Base-by-base conservation (phyloP, 2,113 vertebrate genomes). In the Sinocyclocheilus grahami region DNA sequence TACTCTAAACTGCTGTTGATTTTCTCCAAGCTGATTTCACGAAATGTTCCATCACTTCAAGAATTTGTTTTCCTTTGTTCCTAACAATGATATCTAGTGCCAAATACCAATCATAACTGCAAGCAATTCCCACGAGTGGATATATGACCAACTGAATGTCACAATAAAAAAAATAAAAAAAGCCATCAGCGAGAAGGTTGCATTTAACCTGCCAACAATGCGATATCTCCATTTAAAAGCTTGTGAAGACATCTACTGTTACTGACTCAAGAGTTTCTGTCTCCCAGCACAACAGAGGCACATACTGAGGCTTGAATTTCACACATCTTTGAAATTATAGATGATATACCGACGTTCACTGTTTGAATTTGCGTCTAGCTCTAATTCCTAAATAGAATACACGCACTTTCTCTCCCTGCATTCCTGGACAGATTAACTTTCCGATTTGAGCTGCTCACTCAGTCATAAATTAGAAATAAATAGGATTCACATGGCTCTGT, bases 401-500 rank as follows among this genome's bases (percentile, higher is more conserved):
- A 80, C 0, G 1, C 27, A 16, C 83, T 22, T 37, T 33, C 22
- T 30, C 24, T 71, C 69, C 46, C 51, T n/a, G 27, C 80, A 79
- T 88, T 88, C 79, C 53, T 30, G n/a, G 46, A 51, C 7, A 79
- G 86, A 78, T 75, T 67, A 88, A 71, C 58, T 37, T 78, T 76
- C 79, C 75, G 58, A 84, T 85, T 83, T 71, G 62, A 80, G 84
- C 89, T 69, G 60, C 63, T 62, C 13, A 5, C 63, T 39, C 11
- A 46, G 30, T 89, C 78, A 87, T 27, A 87, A 90, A 89, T 84
- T 48, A 88, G 30, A 33, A 33, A 33, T 33, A 33, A 11, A 85
- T 81, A 24, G 65, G 88, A 87, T 79, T 22, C 60, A 88, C 92
- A 91, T 92, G 93, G 90, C 91, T 89, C 46, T 48, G 82, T 82